Evolutionary conservation across 2,888 invertebrate species (phyloP).

Genomic region (Chironomus tentans): DNA sequence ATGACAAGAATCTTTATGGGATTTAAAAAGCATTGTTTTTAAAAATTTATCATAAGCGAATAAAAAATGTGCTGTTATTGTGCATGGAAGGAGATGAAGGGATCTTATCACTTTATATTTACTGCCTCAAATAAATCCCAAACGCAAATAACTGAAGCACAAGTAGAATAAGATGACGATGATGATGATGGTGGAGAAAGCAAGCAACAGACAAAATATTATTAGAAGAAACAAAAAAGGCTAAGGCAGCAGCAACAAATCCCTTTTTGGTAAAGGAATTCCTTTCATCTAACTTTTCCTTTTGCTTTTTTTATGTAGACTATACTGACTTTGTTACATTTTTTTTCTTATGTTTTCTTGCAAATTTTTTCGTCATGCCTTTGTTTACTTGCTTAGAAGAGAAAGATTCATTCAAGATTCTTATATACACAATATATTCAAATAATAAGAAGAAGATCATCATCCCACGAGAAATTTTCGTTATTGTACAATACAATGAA

Average conservation of each 20-base stretch:
- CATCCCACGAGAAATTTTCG: background rate
- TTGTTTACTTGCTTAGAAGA: background rate
- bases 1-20: too few species aligned
- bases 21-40: too few species aligned
- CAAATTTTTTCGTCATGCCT: background rate
- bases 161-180: too few species aligned
- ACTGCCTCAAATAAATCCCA: background rate
- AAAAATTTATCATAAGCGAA: too few species aligned
- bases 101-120: slow-evolving; percentile 19
- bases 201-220: background rate
- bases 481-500: background rate
- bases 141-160: slow-evolving; percentile 2
- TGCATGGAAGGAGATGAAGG: background rate
- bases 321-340: too few species aligned
- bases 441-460: background rate
- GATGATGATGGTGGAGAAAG: background rate
- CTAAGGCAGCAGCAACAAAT: background rate
- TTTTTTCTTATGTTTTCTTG: background rate
- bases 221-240: background rate
- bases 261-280: slow-evolving; percentile 3
- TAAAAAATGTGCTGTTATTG: background rate
- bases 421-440: background rate
- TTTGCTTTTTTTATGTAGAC: too few species aligned
- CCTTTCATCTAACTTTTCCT: slow-evolving; percentile 5
- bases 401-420: background rate